Evolutionary conservation across 53 echinoderm and acorn worm species (phyloP).

Genomic region (Holothuria scabra): DNA sequence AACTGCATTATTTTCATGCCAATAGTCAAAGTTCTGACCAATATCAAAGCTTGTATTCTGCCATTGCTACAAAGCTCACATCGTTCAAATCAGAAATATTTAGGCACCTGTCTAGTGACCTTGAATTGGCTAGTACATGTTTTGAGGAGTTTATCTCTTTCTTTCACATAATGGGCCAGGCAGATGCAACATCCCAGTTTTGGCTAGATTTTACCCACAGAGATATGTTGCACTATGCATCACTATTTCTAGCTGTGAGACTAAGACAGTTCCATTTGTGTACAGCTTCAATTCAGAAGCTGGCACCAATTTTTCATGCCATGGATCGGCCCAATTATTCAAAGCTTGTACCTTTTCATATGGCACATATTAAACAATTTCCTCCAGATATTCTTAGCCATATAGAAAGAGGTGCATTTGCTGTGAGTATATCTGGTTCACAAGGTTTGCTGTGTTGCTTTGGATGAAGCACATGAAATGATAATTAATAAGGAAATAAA

Average conservation of each 20-base stretch:
- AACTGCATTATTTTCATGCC: neutral
- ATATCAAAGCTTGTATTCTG: neutral
- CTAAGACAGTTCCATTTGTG: neutral
- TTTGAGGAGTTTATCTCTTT: neutral
- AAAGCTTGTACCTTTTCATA: slow-evolving; percentile 38
- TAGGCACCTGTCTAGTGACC: no score
- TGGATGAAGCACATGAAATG: no score
- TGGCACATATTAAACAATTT: slow-evolving; percentile 25
- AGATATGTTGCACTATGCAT: slow-evolving; percentile 30
- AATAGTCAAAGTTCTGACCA: neutral
- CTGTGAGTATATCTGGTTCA: slow-evolving; percentile 56
- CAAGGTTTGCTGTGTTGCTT: slow-evolving; percentile 55
- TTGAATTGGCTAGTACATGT: no score
- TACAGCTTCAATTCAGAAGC: no score
- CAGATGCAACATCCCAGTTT: slow-evolving; percentile 41
- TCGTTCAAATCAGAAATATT: no score
- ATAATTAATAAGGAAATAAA: slow-evolving; percentile 61
- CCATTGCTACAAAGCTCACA: neutral
- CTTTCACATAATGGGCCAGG: neutral
- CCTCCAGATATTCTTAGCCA: slow-evolving; percentile 39
- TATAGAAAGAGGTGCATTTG: slow-evolving; percentile 69
- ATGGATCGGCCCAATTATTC: slow-evolving; percentile 26
- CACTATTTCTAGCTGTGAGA: slow-evolving; percentile 15
- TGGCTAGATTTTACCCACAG: slow-evolving; percentile 53
- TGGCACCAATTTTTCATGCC: neutral